phyloP scores from a whole-genome alignment of 2,113 vertebrate genomes.

The Machaerirhynchus nigripectus region DNA sequence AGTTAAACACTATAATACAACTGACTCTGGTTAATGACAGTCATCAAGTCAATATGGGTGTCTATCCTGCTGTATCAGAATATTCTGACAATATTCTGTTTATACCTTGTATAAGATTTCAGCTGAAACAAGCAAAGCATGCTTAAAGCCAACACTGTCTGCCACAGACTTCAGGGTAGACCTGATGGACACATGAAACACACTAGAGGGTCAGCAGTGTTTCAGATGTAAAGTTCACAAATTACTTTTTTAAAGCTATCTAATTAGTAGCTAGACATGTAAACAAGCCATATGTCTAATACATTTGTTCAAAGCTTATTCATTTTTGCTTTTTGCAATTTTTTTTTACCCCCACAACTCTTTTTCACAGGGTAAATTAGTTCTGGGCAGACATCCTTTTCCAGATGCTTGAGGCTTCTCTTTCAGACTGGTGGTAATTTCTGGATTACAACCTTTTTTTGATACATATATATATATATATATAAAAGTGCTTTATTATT shows the following conservation, averaged over 20 bases:
- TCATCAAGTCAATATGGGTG: not conserved
- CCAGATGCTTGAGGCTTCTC: not conserved
- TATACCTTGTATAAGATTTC: not conserved
- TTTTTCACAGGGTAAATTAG: not conserved
- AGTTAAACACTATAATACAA: not conserved
- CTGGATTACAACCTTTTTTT: not conserved
- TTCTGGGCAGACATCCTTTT: not conserved
- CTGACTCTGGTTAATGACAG: not conserved
- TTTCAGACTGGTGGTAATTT: not conserved
- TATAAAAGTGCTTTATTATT: not conserved
- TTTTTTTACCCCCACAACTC: fast-evolving
- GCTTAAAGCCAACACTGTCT: not conserved
- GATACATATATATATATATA: not conserved
- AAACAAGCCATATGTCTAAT: not conserved
- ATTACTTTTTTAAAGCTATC: not conserved
- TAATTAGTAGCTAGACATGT: not conserved
- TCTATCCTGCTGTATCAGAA: not conserved
- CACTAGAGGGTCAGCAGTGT: not conserved
- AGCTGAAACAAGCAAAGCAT: not conserved
- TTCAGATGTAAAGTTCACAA: not conserved
- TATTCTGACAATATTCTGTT: not conserved
- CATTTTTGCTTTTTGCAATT: not conserved
- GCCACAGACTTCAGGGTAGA: not conserved
- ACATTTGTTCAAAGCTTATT: not conserved
- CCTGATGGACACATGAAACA: not conserved